phyloP scores from a whole-genome alignment of 2,797 vertebrate genomes.

The Meriones psammophilus region DNA sequence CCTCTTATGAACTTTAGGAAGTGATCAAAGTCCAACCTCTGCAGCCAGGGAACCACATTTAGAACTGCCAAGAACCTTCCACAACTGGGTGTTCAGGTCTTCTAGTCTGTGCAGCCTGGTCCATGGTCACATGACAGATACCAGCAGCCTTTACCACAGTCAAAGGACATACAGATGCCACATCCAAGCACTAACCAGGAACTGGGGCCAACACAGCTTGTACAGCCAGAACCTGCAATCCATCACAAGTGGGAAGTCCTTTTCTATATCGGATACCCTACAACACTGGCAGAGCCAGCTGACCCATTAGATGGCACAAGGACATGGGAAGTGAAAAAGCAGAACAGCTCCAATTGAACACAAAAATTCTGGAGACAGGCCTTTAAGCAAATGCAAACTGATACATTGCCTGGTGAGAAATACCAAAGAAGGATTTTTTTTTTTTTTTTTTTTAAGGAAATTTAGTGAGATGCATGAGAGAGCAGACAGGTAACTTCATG shows the following conservation, averaged over 20 bases:
- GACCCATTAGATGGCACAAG: not conserved
- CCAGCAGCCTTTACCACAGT: not conserved
- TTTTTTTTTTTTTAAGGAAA: not conserved
- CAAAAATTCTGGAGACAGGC: not conserved
- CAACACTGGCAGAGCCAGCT: not conserved
- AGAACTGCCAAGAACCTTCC: not conserved
- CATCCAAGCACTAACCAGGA: not conserved
- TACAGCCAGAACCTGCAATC: not conserved
- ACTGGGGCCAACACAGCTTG: not conserved
- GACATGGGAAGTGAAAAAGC: too few relatives aligned
- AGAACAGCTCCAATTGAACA: too few relatives aligned
- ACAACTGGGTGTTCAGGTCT: not conserved
- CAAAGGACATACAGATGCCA: not conserved
- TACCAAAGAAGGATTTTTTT: not conserved
- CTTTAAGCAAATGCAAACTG: not conserved
- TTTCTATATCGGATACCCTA: not conserved
- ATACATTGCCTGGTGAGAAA: not conserved
- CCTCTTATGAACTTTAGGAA: not conserved
- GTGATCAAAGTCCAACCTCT: not conserved
- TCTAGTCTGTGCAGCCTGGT: not conserved
- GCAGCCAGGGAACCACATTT: not conserved
- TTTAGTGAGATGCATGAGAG: not conserved
- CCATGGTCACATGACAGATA: not conserved
- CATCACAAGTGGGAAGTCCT: too few relatives aligned
- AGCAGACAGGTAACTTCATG: not conserved